Evolutionary conservation across 2,797 vertebrate genomes (phyloP), one percentile per base, ranked within the genome.

Genomic region (Sphenopsis melanotis): DNA sequence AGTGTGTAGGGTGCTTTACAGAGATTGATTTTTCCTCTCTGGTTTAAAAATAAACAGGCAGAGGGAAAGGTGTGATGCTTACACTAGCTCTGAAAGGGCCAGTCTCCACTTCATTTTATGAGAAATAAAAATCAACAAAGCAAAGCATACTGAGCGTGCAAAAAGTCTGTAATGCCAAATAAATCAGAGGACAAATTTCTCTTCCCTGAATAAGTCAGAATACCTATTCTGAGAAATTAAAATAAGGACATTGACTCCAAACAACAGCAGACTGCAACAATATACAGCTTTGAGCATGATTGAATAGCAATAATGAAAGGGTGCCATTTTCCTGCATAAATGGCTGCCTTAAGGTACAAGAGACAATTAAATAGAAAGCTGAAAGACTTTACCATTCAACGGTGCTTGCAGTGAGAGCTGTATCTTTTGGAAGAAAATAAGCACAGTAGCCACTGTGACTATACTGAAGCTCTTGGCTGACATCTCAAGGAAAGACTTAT

Each of bases 301-400:
- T 59, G 59, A 82, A 91, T 47, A 65, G 16, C 18, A 63, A 30
- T n/a, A 41, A 63, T 68, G 34, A 77, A 72, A 79, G 85, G 12
- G 60, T 78, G n/a, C 4, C 18, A 56, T 17, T 53, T 70, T 88
- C 37, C 77, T 89, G 19, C 46, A 78, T 63, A 34, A 36, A 47
- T n/a, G 68, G 34, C 32, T 84, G 27, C 29, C 34, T 23, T 65
- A 57, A 26, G 13, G 46, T 57, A 65, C 27, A 47, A 75, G 18
- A 59, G 44, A 72, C 34, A 82, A 49, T 57, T 56, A 71, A 90
- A 89, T 17, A 93, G 68, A 83, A 88, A 87, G 30, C 50, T 66
- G 66, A 78, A 95, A 94, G 49, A 63, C 93, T 91, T 98, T 98
- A 98, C 98, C 98, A 65, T 98, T 97, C 84, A 92, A 46, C 11